phyloP scores from a whole-genome alignment of 1,140 invertebrate genomes.

The Cyclargus thomasi region DNA sequence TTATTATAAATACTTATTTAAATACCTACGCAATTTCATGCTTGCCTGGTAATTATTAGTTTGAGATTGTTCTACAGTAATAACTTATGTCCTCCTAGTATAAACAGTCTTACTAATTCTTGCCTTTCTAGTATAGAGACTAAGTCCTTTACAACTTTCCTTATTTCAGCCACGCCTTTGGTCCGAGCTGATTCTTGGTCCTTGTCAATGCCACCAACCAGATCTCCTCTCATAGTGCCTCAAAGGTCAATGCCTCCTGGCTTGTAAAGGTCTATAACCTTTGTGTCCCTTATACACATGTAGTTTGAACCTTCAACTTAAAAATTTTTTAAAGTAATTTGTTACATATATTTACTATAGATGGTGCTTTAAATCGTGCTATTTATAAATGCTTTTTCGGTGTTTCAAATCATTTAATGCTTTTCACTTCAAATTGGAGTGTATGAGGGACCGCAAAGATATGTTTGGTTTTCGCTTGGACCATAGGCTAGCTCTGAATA shows the following conservation, averaged over 20 bases:
- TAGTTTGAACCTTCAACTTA: too few relatives aligned
- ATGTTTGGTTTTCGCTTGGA: conserved; percentile 39
- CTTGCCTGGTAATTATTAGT: too few relatives aligned
- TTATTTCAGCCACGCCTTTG: conserved; percentile 66
- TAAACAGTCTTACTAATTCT: not conserved
- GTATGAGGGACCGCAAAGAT: not conserved
- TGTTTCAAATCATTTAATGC: too few relatives aligned
- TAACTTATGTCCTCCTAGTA: not conserved
- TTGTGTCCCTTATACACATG: not conserved
- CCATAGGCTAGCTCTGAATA: conserved; percentile 47
- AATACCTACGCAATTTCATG: too few relatives aligned
- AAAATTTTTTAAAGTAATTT: too few relatives aligned
- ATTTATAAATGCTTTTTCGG: too few relatives aligned
- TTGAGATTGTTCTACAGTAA: not conserved
- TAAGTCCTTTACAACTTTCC: not conserved
- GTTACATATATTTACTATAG: too few relatives aligned
- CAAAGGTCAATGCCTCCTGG: conserved; percentile 23
- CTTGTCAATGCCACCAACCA: conserved; percentile 68
- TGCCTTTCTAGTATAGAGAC: not conserved
- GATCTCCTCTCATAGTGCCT: conserved; percentile 55
- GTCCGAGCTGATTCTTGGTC: conserved; percentile 74
- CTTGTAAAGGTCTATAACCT: conserved; percentile 22
- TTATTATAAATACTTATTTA: too few relatives aligned
- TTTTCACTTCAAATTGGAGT: not conserved
- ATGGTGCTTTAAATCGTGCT: too few relatives aligned